These are phyloP conservation scores for Danionella cerebrum DNA, from an alignment of 2,113 vertebrate species.

Conservation along the genomic window DNA sequence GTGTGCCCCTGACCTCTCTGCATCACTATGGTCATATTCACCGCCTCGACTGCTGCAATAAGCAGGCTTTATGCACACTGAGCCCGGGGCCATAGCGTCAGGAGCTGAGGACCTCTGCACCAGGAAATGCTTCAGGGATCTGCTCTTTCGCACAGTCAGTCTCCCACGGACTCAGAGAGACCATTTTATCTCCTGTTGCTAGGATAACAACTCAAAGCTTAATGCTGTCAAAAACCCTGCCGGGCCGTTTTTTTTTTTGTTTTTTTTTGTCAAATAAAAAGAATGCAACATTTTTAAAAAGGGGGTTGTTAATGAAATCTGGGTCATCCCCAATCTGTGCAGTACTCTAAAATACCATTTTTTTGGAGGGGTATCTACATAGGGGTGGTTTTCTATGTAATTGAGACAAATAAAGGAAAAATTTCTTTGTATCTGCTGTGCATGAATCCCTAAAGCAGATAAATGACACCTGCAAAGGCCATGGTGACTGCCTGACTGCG, in stretches of 20 bases:
- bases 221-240: slow-evolving; percentile 47
- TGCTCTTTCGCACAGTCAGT: slow-evolving; percentile 50
- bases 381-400: slow-evolving; percentile 42
- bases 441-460: slow-evolving; percentile 55
- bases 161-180: slow-evolving; percentile 56
- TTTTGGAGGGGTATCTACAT: too few species aligned
- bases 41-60: slow-evolving; percentile 51
- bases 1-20: slow-evolving; percentile 50
- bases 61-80: slow-evolving; percentile 54
- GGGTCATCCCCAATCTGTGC: slow-evolving; percentile 25
- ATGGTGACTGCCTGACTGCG: slow-evolving; percentile 45
- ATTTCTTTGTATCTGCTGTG: too few species aligned
- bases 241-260: too few species aligned
- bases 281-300: slow-evolving; percentile 27
- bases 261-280: slow-evolving; percentile 38
- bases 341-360: too few species aligned
- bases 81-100: slow-evolving; percentile 54
- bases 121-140: slow-evolving; percentile 58
- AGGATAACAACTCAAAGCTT: slow-evolving; percentile 57
- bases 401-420: too few species aligned
- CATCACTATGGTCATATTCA: slow-evolving; percentile 40
- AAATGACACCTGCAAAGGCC: slow-evolving; percentile 33
- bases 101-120: slow-evolving; percentile 56
- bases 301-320: slow-evolving; percentile 37
- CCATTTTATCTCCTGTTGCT: slow-evolving; percentile 55